Evolutionary conservation across 2,113 vertebrate species (phyloP).

Genomic region (Micronisus gabar): DNA sequence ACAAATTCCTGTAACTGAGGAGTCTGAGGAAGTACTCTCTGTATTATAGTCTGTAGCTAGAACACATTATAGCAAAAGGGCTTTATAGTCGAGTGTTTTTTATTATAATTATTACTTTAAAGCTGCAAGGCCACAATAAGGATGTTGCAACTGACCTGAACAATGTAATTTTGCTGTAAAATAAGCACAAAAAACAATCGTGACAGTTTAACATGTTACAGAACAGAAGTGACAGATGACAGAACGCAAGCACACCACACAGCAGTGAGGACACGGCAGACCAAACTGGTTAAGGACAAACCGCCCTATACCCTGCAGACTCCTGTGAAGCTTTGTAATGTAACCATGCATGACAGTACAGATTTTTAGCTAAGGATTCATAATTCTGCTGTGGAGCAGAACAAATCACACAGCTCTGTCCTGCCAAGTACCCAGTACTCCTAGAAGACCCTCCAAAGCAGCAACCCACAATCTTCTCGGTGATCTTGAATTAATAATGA

Average conservation of each 20-base stretch:
- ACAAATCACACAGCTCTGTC: neutral
- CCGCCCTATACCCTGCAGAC: neutral
- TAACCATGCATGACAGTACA: neutral
- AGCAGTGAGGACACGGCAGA: neutral
- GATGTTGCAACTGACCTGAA: neutral
- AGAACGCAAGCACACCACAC: neutral
- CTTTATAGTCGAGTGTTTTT: neutral
- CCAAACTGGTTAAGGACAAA: neutral
- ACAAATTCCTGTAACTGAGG: neutral
- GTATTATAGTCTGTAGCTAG: neutral
- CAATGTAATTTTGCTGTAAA: neutral
- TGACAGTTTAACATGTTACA: neutral
- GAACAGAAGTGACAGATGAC: neutral
- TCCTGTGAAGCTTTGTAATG: neutral
- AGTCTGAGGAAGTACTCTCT: neutral
- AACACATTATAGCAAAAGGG: neutral
- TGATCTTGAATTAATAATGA: neutral
- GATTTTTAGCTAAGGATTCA: neutral
- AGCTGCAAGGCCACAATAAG: neutral
- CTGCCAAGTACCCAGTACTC: neutral
- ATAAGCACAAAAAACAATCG: fast-evolving
- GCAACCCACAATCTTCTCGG: neutral
- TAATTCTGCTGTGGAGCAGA: neutral
- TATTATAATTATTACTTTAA: neutral
- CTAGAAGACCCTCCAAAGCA: neutral